Base-by-base conservation (phyloP, 2,113 vertebrate genomes). In the Cavia aperea region DNA sequence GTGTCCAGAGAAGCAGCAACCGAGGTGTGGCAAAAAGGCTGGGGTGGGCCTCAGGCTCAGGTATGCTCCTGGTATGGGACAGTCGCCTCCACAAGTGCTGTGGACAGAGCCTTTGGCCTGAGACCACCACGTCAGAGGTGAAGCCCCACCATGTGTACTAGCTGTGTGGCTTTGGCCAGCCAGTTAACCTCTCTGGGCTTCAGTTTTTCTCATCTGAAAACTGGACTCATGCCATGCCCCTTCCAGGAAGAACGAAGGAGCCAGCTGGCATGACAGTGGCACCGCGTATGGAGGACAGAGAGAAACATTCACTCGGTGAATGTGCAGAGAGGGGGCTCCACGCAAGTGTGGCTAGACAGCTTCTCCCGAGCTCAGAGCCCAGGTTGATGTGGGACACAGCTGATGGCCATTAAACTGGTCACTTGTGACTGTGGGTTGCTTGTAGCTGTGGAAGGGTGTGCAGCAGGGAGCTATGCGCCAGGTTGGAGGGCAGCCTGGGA, bases 1-100 rank as follows among this genome's bases (percentile, higher is more conserved):
- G 36, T 36, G 66, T 33, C 19, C 36, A 62, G 65, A 83, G 26
- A 89, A 19, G 63, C 0, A 19, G 51, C 24, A 9, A 4, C 31
- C 2, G 0, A 66, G 56, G 73, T 39, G 39, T 39, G 77, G 68
- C 43, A 21, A 14, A n/a, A 56, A 29, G 29, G 31, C 39, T 5
- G 10, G 36, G 62, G 23, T 13, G 36, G 81, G 36, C 56, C 68
- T 66, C 72, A 8, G 43, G 46, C 49, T 43, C 77, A 4, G 0
- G 7, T 15, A 19, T 3, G 18, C 51, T n/a, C 86, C 86, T 43
- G 62, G 33, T 39, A 43, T 16, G 15, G 0, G 0, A 58, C 33
- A 46, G 16, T 9, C 12, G 26, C 65, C 29, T 4, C 24, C 18
- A 6, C 11, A 8, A 66, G 4, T 13, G 0, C 2, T 31, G 16